Percentiles rank a stretch among this genome's conserved stretches.
Conservation (phyloP, 2,888 invertebrate genomes). For the Platerodrilus igneus region DNA sequence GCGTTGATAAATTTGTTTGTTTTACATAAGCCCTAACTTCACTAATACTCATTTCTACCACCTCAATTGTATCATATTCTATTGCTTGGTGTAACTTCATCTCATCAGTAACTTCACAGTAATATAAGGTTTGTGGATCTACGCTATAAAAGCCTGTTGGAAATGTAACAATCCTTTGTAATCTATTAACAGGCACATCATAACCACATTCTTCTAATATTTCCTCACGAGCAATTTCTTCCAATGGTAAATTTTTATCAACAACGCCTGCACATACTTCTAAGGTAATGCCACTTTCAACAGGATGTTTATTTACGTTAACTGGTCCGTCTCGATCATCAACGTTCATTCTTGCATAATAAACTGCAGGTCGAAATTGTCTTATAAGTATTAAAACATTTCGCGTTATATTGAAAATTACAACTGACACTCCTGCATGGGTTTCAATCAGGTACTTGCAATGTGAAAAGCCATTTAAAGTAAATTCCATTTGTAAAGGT, state of each 20-base stretch:
- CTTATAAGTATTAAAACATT: slow-evolving; percentile 78
- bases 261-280: slow-evolving; percentile 95
- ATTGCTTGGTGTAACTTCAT: slow-evolving; percentile 78
- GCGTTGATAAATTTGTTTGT: slow-evolving; percentile 59
- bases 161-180: slow-evolving; percentile 64
- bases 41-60: slow-evolving; percentile 77
- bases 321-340: slow-evolving; percentile 52
- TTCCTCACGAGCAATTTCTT: slow-evolving; percentile 81
- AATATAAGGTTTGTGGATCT: slow-evolving; percentile 74
- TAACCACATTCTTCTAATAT: slow-evolving; percentile 93
- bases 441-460: slow-evolving; percentile 77
- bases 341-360: slow-evolving; percentile 61
- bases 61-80: slow-evolving; percentile 83
- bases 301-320: slow-evolving; percentile 62
- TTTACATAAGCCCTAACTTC: slow-evolving; percentile 60
- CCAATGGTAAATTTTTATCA: slow-evolving; percentile 70
- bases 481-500: slow-evolving; percentile 67
- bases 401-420: slow-evolving; percentile 73
- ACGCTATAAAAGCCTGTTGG: slow-evolving; percentile 78
- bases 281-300: slow-evolving; percentile 70
- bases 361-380: slow-evolving; percentile 90
- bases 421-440: slow-evolving; percentile 79
- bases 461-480: slow-evolving; percentile 69
- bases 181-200: slow-evolving; percentile 62
- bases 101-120: slow-evolving; percentile 81